Conservation (phyloP, 2,797 vertebrate genomes). For the Alfaro cultratus region DNA sequence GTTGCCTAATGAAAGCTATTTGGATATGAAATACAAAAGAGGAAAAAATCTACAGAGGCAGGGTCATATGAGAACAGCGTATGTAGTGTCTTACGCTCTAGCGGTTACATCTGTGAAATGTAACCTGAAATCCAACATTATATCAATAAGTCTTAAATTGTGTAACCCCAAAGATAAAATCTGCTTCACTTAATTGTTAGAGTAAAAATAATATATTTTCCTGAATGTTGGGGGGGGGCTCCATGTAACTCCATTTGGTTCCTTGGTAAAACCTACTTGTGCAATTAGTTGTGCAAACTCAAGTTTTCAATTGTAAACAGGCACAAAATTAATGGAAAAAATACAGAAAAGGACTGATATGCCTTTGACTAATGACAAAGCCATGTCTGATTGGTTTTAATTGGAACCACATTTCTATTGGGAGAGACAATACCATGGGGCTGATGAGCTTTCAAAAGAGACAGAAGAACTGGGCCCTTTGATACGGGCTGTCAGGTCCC, state of each 20-base stretch:
- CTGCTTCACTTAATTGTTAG: neutral
- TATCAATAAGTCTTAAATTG: neutral
- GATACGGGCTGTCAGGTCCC: no score
- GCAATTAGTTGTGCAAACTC: no score
- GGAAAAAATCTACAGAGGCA: neutral
- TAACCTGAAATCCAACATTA: neutral
- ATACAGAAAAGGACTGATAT: neutral
- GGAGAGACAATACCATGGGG: conserved; percentile 56
- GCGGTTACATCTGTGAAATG: neutral
- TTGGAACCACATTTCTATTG: conserved; percentile 56
- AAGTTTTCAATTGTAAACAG: conserved; percentile 7
- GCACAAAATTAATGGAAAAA: neutral
- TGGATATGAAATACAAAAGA: no score
- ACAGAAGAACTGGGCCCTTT: conserved; percentile 69
- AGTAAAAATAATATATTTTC: no score
- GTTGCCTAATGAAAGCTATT: neutral
- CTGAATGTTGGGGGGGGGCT: neutral
- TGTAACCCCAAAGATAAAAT: neutral
- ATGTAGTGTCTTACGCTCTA: neutral
- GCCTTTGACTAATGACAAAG: neutral
- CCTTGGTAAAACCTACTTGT: neutral
- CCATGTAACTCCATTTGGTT: neutral
- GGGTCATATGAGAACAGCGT: neutral
- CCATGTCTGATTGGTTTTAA: neutral
- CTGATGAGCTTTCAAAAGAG: conserved; percentile 68